A percentile compares a stretch with the other conserved stretches of the same genome.
Evolutionary conservation across 1,140 invertebrate species (phyloP).

Genomic region (Brachionus plicatilis): DNA sequence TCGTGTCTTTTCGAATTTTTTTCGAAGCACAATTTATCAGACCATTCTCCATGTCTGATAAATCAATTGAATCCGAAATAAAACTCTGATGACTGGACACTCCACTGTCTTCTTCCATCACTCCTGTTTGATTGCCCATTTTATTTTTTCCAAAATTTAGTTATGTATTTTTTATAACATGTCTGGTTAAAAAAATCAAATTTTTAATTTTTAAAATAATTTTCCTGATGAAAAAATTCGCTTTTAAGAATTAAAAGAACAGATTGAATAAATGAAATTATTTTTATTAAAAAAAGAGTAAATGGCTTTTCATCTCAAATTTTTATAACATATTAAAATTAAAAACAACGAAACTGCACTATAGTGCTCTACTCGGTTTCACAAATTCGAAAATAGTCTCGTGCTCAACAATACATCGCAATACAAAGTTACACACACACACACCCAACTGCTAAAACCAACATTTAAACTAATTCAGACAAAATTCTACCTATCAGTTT

Average conservation of each 20-base stretch:
- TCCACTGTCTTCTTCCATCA: neutral
- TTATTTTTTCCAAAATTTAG: neutral
- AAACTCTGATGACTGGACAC: neutral
- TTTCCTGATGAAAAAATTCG: neutral
- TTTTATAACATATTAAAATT: neutral
- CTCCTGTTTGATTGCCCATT: slow-evolving; percentile 5
- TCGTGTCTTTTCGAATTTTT: neutral
- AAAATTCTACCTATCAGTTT: neutral
- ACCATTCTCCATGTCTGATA: neutral
- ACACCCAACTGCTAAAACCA: neutral
- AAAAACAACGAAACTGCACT: too few species aligned
- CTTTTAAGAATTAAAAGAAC: neutral
- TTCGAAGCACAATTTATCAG: neutral
- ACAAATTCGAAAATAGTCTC: neutral
- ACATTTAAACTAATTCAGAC: neutral
- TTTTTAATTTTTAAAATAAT: neutral
- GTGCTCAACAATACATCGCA: neutral
- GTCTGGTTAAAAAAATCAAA: neutral
- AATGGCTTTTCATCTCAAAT: neutral
- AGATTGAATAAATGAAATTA: neutral
- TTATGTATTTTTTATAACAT: neutral
- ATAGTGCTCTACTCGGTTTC: neutral
- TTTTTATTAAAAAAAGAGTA: neutral
- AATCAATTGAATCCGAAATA: neutral
- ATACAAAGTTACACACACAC: neutral